Conservation (phyloP, 2,113 vertebrate genomes). For the Myiozetetes cayanensis region DNA sequence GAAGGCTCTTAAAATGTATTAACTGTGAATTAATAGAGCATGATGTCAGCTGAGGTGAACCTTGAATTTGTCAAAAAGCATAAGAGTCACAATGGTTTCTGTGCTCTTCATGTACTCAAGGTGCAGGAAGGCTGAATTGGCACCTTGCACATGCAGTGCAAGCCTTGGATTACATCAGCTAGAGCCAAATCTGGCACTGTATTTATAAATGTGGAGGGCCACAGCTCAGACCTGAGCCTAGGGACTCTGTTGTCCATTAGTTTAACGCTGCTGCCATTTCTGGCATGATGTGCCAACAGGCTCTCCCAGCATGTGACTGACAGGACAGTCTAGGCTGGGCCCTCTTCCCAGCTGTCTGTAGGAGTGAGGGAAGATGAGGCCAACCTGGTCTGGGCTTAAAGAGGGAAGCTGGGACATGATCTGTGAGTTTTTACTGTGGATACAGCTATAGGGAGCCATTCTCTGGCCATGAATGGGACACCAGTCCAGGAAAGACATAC, state of each 20-base stretch:
- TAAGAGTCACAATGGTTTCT: background rate
- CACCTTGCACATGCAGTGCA: background rate
- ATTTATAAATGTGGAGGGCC: background rate
- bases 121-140: background rate
- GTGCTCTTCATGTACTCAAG: accelerated
- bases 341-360: background rate
- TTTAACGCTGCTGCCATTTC: background rate
- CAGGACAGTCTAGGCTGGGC: background rate
- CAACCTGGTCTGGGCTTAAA: background rate
- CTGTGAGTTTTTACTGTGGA: background rate
- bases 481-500: background rate
- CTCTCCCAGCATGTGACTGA: accelerated
- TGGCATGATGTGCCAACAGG: background rate
- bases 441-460: background rate
- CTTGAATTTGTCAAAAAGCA: background rate
- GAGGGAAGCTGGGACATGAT: too few relatives aligned
- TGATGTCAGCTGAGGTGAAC: background rate
- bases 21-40: background rate
- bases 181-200: accelerated
- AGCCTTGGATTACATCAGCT: background rate
- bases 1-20: background rate
- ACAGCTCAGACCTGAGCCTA: background rate
- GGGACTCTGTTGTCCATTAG: accelerated
- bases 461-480: background rate
- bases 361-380: background rate